These are phyloP conservation scores for Cataglyphis albicans DNA, from an alignment of 2,888 invertebrate species.

Conservation along the genomic window DNA sequence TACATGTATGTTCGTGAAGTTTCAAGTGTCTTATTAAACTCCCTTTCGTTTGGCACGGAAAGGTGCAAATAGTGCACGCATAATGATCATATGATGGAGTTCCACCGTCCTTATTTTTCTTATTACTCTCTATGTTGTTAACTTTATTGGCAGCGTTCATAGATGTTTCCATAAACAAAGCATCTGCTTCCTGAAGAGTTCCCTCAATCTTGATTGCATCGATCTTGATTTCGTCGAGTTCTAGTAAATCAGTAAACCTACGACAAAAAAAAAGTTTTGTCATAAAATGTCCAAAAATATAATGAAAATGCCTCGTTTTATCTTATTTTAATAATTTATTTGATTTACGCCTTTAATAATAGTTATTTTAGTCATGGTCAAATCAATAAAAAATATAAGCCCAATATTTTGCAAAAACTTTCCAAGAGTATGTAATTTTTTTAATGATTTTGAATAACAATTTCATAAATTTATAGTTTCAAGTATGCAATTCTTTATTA, in stretches of 20 bases:
- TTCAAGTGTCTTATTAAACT: slow-evolving; percentile 53
- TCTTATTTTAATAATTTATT: slow-evolving; percentile 13
- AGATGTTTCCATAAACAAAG: slow-evolving; percentile 19
- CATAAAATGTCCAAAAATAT: background rate
- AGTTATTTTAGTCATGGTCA: background rate
- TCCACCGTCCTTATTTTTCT: slow-evolving; percentile 4
- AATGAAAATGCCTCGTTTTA: slow-evolving; percentile 14
- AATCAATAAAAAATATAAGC: background rate
- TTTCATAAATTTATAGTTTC: slow-evolving; percentile 16
- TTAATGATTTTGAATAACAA: background rate
- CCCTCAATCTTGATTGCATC: slow-evolving; percentile 7
- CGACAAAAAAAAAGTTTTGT: slow-evolving; percentile 26
- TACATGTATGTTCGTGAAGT: slow-evolving; percentile 45
- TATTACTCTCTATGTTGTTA: slow-evolving; percentile 15
- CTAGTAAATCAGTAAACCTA: slow-evolving; percentile 41
- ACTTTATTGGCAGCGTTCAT: background rate
- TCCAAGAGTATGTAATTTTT: background rate
- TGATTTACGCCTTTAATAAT: background rate
- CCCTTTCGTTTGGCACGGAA: slow-evolving; percentile 46
- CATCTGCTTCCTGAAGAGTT: background rate
- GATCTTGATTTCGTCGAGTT: slow-evolving; percentile 33
- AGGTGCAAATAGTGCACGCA: slow-evolving; percentile 48
- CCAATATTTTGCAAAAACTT: slow-evolving; percentile 14
- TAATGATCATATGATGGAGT: slow-evolving; percentile 10
- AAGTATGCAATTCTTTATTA: slow-evolving; percentile 3